Conservation (phyloP, 2,797 vertebrate genomes). For the Ambastaia sidthimunki region DNA sequence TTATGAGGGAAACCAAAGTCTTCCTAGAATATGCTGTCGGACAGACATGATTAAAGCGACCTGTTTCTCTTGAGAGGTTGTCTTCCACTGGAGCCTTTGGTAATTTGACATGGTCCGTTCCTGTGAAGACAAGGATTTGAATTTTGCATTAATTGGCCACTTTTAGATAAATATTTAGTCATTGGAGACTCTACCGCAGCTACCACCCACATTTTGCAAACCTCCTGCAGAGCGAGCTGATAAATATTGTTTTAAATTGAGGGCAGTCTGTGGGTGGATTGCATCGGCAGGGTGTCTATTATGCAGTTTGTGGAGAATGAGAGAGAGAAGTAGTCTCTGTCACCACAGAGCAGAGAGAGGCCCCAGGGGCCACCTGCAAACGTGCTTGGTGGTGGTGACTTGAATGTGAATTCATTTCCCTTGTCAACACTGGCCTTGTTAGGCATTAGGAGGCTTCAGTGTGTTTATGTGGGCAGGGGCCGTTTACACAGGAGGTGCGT, state of each 20-base stretch:
- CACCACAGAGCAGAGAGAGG: conserved; percentile 43
- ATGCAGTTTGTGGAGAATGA: conserved; percentile 38
- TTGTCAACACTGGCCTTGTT: conserved; percentile 22
- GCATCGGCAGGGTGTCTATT: conserved; percentile 39
- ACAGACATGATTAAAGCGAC: background rate
- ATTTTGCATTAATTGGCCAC: conserved; percentile 7
- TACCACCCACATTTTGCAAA: conserved; percentile 50
- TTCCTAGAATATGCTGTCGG: background rate
- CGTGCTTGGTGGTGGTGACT: conserved; percentile 14
- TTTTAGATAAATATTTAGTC: conserved; percentile 17
- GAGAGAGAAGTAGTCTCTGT: conserved; percentile 39
- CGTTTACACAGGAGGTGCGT: conserved; percentile 7
- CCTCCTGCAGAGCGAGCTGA: conserved; percentile 23
- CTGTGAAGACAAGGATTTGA: background rate
- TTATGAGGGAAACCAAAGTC: background rate
- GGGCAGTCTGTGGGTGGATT: conserved; percentile 53
- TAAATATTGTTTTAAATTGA: conserved; percentile 47
- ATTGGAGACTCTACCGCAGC: conserved; percentile 11
- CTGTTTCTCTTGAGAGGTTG: background rate
- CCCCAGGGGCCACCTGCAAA: conserved; percentile 40
- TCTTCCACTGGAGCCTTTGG: conserved; percentile 2
- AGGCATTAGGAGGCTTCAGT: conserved; percentile 21
- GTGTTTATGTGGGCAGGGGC: conserved; percentile 35
- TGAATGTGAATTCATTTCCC: conserved; percentile 40
- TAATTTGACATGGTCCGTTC: background rate